A percentile compares a stretch with the other conserved stretches of the same genome.
Conservation (phyloP, 1,140 invertebrate genomes). For the Drosophila takahashii region DNA sequence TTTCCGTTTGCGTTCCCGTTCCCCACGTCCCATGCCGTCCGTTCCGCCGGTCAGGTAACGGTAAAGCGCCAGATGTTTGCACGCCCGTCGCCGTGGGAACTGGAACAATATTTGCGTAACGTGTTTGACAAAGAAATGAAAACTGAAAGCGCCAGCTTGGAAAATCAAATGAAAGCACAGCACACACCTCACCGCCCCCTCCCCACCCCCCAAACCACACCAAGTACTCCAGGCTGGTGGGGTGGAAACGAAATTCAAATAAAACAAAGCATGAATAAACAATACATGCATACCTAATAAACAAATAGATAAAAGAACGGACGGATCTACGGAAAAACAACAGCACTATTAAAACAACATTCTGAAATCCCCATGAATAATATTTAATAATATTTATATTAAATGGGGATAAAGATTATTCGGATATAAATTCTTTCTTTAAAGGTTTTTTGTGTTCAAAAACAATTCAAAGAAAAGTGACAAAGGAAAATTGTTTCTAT, state of each 20-base stretch:
- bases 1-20: constrained; percentile 17
- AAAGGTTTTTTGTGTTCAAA: no score
- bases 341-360: background rate
- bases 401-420: background rate
- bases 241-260: constrained; percentile 40
- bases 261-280: constrained; percentile 50
- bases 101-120: constrained; percentile 83
- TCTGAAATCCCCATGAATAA: no score
- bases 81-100: constrained; percentile 71
- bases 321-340: background rate
- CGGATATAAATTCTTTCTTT: no score
- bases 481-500: background rate
- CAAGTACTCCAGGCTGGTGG: background rate
- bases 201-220: background rate
- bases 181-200: background rate
- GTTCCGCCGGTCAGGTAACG: constrained; percentile 50
- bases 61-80: constrained; percentile 72
- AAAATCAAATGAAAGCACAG: constrained; percentile 76
- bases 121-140: constrained; percentile 83
- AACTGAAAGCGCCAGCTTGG: constrained; percentile 82
- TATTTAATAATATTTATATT: background rate
- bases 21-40: constrained; percentile 14
- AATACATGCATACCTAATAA: constrained; percentile 32
- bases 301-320: constrained; percentile 42
- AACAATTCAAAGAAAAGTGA: no score